Conservation (phyloP, 2,888 invertebrate species). For the Caenorhabditis sp. region DNA sequence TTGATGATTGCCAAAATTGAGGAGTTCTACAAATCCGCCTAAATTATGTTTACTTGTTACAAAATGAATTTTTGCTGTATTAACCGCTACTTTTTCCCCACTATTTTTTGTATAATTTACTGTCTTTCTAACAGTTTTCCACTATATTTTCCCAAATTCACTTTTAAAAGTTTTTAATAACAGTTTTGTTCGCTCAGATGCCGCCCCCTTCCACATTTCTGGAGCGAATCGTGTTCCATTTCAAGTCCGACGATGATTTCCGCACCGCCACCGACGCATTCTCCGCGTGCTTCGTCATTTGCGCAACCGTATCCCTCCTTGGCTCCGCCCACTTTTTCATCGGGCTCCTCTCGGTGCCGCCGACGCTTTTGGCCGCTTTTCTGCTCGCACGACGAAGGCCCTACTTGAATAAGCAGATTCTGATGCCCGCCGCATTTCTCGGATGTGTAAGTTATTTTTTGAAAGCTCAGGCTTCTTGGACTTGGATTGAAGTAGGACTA, state of each 20-base stretch:
- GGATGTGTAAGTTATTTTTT: constrained; percentile 57
- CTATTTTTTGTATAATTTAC: neutral
- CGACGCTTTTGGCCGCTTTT: neutral
- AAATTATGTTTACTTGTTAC: too few relatives aligned
- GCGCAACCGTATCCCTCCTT: neutral
- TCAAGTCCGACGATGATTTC: constrained; percentile 38
- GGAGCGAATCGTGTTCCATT: constrained; percentile 13
- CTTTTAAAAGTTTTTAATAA: neutral
- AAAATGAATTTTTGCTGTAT: too few relatives aligned
- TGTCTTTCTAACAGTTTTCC: neutral
- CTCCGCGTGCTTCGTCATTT: constrained; percentile 6
- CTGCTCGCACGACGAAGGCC: neutral
- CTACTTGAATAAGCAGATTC: constrained; percentile 9
- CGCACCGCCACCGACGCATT: constrained; percentile 28
- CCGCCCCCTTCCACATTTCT: constrained; percentile 34
- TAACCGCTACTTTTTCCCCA: too few relatives aligned
- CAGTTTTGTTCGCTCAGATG: constrained; percentile 8
- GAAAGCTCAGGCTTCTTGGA: too few relatives aligned
- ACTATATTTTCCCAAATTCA: neutral
- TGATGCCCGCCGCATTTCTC: constrained; percentile 45
- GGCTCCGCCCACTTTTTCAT: neutral
- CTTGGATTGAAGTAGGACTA: too few relatives aligned
- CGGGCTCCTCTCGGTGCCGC: neutral
- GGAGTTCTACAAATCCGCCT: constrained; percentile 22
- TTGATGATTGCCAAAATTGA: constrained; percentile 48